phyloP scores from a whole-genome alignment of 2,113 vertebrate genomes.

The Scomber japonicus region DNA sequence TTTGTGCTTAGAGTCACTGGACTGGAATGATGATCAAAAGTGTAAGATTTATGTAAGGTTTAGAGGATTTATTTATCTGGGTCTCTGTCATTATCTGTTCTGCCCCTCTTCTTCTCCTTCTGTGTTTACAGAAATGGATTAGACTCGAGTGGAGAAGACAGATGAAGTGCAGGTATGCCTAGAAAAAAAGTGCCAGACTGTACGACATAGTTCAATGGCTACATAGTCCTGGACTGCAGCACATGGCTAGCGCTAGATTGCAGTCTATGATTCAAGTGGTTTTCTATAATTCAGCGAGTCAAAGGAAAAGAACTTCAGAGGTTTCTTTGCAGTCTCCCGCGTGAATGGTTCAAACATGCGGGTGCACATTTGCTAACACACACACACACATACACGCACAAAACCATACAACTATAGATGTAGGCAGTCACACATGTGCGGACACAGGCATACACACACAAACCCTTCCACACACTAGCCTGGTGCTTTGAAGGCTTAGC shows the following conservation, averaged over 20 bases:
- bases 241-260: conserved; percentile 49
- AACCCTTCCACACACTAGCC: conserved; percentile 17
- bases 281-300: conserved; percentile 75
- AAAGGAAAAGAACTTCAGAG: conserved; percentile 73
- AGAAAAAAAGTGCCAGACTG: conserved; percentile 39
- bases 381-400: conserved; percentile 4
- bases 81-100: conserved; percentile 33
- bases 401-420: not conserved
- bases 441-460: conserved; percentile 20
- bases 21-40: conserved; percentile 49
- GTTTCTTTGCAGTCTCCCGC: conserved; percentile 60
- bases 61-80: conserved; percentile 39
- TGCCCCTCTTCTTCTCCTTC: not conserved
- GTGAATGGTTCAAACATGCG: conserved; percentile 64
- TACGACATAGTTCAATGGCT: conserved; percentile 42
- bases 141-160: conserved; percentile 48
- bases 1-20: conserved; percentile 26
- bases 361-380: conserved; percentile 33
- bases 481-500: conserved; percentile 67
- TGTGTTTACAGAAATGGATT: conserved; percentile 51
- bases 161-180: conserved; percentile 50
- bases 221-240: conserved; percentile 38
- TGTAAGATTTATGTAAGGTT: conserved; percentile 41
- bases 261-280: conserved; percentile 59
- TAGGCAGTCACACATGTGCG: not conserved